phyloP scores from a whole-genome alignment of 2,888 invertebrate species.

The Syrphus vitripennis region DNA sequence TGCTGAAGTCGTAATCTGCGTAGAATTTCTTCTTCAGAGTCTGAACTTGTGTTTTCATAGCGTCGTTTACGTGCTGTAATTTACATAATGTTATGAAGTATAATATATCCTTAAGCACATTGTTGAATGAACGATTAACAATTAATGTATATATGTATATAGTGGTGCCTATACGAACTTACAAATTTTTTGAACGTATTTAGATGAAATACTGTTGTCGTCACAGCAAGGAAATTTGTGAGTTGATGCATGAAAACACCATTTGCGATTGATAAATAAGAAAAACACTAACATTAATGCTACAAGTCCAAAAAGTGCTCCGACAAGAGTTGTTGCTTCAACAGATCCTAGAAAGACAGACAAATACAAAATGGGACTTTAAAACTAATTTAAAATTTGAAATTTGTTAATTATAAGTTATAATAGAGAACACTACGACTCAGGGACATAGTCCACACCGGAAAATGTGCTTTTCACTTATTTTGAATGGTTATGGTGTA shows the following conservation, averaged over 20 bases:
- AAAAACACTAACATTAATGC: constrained; percentile 91
- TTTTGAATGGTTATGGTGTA: too few relatives aligned
- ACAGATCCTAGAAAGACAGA: constrained; percentile 81
- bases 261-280: constrained; percentile 92
- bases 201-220: constrained; percentile 80
- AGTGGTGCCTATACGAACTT: constrained; percentile 72
- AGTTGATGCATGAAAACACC: constrained; percentile 84
- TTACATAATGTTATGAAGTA: too few relatives aligned
- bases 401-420: too few relatives aligned
- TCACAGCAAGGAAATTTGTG: constrained; percentile 86
- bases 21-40: constrained; percentile 88
- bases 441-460: too few relatives aligned
- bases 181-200: constrained; percentile 81
- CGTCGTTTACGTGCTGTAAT: constrained; percentile 79
- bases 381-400: too few relatives aligned
- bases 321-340: constrained; percentile 94
- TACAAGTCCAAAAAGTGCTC: constrained; percentile 92
- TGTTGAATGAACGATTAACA: too few relatives aligned
- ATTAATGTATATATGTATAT: too few relatives aligned
- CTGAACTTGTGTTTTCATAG: constrained; percentile 84
- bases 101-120: too few relatives aligned
- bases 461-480: too few relatives aligned
- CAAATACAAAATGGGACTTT: neutral
- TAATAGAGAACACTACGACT: too few relatives aligned
- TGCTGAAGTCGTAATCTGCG: constrained; percentile 83